Evolutionary conservation across 2,797 vertebrate species (phyloP).

Genomic region (Meda fulgida): DNA sequence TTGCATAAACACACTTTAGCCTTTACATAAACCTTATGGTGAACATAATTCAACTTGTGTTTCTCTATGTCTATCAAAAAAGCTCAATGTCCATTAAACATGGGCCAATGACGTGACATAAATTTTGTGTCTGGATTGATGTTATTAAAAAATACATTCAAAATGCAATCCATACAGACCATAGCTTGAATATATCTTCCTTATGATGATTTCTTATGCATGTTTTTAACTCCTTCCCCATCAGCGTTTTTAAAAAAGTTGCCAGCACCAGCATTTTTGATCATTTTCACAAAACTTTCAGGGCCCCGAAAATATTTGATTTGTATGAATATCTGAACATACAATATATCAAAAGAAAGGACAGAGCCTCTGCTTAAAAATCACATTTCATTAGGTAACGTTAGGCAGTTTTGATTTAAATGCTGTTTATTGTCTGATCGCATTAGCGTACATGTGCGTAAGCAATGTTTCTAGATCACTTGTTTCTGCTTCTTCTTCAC

Average conservation of each 20-base stretch:
- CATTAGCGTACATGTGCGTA: background rate
- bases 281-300: background rate
- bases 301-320: background rate
- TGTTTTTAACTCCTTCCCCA: background rate
- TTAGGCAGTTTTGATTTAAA: background rate
- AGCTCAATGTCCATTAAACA: background rate
- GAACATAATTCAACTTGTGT: background rate
- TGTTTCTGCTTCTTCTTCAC: no score
- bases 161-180: background rate
- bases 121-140: background rate
- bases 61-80: background rate
- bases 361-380: no score
- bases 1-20: conserved; percentile 29
- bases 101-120: no score
- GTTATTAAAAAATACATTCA: background rate
- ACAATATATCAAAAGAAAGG: no score
- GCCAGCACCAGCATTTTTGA: background rate
- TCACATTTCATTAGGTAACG: background rate
- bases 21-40: conserved; percentile 17
- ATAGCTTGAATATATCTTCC: background rate
- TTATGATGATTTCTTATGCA: background rate
- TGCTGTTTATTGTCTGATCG: background rate
- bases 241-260: background rate
- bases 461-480: no score
- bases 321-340: background rate